Conservation (phyloP, 2,888 invertebrate genomes). For the Lasioglossum oenotherae region DNA sequence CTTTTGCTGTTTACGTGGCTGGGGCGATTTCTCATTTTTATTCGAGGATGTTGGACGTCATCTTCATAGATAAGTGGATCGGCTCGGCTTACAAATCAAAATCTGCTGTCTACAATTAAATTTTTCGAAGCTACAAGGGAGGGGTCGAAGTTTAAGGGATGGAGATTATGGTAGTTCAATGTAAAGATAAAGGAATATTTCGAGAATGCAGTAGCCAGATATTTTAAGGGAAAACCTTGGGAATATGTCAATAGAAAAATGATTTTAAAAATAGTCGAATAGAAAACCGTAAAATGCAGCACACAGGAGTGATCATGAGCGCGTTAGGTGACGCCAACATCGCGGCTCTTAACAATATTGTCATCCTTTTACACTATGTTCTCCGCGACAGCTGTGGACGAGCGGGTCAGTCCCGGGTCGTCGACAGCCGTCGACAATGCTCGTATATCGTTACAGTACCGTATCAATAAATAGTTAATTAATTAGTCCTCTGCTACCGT, state of each 20-base stretch:
- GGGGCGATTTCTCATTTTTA: neutral
- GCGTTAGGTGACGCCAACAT: slow-evolving; percentile 66
- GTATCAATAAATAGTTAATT: slow-evolving; percentile 80
- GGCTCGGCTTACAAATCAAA: neutral
- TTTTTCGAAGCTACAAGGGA: neutral
- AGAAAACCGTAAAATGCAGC: slow-evolving; percentile 5
- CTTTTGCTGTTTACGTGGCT: neutral
- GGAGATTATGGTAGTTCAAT: neutral
- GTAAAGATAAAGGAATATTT: neutral
- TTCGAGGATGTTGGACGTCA: neutral
- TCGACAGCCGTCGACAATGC: slow-evolving; percentile 39
- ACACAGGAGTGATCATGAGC: slow-evolving; percentile 59
- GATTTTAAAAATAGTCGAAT: neutral
- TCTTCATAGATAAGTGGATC: neutral
- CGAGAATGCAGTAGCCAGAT: neutral
- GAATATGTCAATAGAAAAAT: neutral
- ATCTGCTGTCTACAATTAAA: neutral
- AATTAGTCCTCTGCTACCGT: slow-evolving; percentile 77
- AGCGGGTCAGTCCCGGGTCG: slow-evolving; percentile 38
- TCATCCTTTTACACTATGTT: slow-evolving; percentile 78
- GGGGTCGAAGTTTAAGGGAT: neutral
- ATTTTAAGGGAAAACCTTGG: neutral
- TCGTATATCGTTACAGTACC: slow-evolving; percentile 72
- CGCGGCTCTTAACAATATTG: slow-evolving; percentile 79
- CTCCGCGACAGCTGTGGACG: slow-evolving; percentile 34